Evolutionary conservation across 1,140 invertebrate species (phyloP), one percentile per base, ranked within the genome.

Genomic region (Maconellicoccus hirsutus): DNA sequence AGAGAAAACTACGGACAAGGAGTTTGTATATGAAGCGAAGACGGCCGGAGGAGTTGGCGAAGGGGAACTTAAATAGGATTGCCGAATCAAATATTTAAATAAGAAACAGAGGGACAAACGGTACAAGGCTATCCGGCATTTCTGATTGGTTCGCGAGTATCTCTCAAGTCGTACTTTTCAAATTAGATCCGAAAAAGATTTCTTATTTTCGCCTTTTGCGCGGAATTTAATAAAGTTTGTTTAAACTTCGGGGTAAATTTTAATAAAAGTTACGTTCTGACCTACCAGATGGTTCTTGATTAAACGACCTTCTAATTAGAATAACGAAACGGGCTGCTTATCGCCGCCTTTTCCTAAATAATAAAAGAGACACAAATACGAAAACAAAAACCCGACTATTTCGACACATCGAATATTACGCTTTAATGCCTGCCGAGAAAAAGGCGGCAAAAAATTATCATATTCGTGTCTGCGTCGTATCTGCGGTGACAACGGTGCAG

Each of bases 31-130:
- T 59, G 21, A 7, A 6, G 52, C 3, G n/a, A n/a, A n/a, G n/a
- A n/a, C 16, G 59, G 59, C 7, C 59, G 61, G 61, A 22, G 61
- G 19, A 8, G 22, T 25, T 16, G 3, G 42, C 12, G n/a, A 19
- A 52, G 42, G 14, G 10, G 25, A 66, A 66, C 10, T 66, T 66
- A 66, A 66, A 66, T 66, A 66, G 61, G 61, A 66, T 66, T 26
- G 61, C 61, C 22, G 61, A 66, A 66, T 66, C 61, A 66, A 66
- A 66, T 66, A 66, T 66, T 66, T 66, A 66, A 66, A 66, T 66
- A 66, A 66, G 61, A 66, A 26, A 23, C 22, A 66, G 19, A 26
- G 61, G 61, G 61, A 26, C 61, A 25, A 66, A 66, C 61, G 21
- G 61, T 26, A 23, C 61, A 23, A 66, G 61, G 22, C 25, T 66